A percentile compares a stretch with the other conserved stretches of the same genome.
phyloP scores from a whole-genome alignment of 2,888 invertebrate species.

The Hypselothyrea guttata region DNA sequence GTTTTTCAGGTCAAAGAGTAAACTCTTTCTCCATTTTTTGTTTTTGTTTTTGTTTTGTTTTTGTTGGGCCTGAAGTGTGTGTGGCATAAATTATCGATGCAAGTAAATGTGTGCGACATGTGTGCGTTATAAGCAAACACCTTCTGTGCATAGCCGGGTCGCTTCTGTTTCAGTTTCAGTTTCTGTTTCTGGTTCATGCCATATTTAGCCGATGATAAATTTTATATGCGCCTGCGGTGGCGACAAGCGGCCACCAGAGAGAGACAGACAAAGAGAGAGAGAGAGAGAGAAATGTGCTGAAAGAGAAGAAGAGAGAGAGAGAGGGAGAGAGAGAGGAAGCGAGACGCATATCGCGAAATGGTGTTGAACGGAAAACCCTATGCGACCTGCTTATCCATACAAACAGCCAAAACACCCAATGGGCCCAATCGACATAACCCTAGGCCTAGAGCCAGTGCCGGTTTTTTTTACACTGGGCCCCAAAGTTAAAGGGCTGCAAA shows the following conservation, averaged over 20 bases:
- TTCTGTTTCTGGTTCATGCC: constrained; percentile 20
- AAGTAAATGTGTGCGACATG: constrained; percentile 39
- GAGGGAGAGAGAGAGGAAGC: neutral
- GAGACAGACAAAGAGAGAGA: constrained; percentile 13
- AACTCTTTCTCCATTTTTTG: too few species aligned
- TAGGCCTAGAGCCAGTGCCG: too few species aligned
- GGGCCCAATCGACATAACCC: too few species aligned
- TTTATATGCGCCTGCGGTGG: constrained; percentile 51
- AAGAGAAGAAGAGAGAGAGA: too few species aligned
- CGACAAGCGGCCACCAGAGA: constrained; percentile 36
- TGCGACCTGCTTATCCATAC: too few species aligned
- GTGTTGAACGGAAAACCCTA: too few species aligned
- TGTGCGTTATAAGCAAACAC: constrained; percentile 52
- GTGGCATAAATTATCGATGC: constrained; percentile 62
- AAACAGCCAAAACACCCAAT: too few species aligned
- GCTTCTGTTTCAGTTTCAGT: neutral
- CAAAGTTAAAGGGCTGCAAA: too few species aligned
- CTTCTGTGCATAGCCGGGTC: constrained; percentile 16
- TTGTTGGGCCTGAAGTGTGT: neutral
- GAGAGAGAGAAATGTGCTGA: neutral
- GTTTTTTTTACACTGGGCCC: too few species aligned
- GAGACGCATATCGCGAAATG: too few species aligned
- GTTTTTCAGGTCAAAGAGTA: too few species aligned
- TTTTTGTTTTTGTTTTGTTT: too few species aligned
- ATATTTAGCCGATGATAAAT: constrained; percentile 69